These are phyloP conservation scores for Orthosia cruda DNA, from an alignment of 2,888 invertebrate species.

Conservation along the genomic window DNA sequence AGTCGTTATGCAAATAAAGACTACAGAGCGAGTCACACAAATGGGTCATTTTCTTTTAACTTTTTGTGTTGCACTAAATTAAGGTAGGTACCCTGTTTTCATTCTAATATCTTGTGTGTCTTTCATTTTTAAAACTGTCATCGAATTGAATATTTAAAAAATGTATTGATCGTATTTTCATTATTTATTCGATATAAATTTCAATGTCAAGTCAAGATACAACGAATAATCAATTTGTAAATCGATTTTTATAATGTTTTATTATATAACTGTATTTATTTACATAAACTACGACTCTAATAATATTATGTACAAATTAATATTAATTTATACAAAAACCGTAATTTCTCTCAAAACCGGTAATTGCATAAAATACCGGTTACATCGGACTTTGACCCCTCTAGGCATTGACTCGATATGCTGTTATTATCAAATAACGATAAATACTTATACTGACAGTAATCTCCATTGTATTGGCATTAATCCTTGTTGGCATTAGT, in stretches of 20 bases:
- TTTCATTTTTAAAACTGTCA: background rate
- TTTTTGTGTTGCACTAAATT: background rate
- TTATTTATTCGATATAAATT: background rate
- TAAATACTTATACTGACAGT: slow-evolving; percentile 33
- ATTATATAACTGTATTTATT: background rate
- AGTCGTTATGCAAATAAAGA: slow-evolving; percentile 77
- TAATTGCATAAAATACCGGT: slow-evolving; percentile 55
- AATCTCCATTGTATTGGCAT: slow-evolving; percentile 34
- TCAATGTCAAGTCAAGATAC: background rate
- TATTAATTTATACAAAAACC: slow-evolving; percentile 16
- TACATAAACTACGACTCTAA: background rate
- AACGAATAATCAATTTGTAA: slow-evolving; percentile 3
- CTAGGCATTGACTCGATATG: slow-evolving; percentile 28
- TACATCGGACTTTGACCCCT: slow-evolving; percentile 64
- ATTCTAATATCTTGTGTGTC: too few species aligned
- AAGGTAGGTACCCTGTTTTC: background rate
- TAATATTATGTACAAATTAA: background rate
- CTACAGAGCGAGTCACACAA: slow-evolving; percentile 59
- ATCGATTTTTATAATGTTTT: too few species aligned
- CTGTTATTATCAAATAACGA: slow-evolving; percentile 52
- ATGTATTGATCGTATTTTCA: background rate
- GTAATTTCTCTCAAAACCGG: slow-evolving; percentile 45
- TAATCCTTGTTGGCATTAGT: slow-evolving; percentile 31
- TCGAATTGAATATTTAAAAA: background rate
- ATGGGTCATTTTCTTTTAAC: slow-evolving; percentile 33